A percentile compares a stretch with the other conserved stretches of the same genome.
These are phyloP conservation scores for Eupithecia subfuscata DNA, from an alignment of 2,888 invertebrate genomes.

Conservation along the genomic window DNA sequence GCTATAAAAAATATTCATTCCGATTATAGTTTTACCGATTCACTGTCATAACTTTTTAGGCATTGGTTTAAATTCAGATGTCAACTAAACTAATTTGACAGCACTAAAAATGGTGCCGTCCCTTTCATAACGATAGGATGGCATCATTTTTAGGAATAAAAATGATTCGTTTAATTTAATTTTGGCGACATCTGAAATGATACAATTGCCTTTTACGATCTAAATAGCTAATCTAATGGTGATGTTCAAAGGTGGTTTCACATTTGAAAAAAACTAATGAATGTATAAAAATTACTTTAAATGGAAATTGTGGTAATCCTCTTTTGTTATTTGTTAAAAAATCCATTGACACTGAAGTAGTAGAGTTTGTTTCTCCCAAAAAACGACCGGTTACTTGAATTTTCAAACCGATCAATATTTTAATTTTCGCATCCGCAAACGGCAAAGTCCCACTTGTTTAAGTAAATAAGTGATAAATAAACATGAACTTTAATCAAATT, in stretches of 20 bases:
- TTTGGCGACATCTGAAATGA: too few relatives aligned
- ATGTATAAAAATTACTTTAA: too few relatives aligned
- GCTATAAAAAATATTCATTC: not conserved
- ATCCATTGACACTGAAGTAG: too few relatives aligned
- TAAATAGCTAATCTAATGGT: not conserved
- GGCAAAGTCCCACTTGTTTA: slow-evolving; percentile 59
- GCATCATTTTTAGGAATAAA: too few relatives aligned
- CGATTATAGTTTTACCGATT: not conserved
- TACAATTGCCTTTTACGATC: not conserved
- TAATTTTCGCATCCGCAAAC: slow-evolving; percentile 44
- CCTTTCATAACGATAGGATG: too few relatives aligned
- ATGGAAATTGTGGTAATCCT: not conserved
- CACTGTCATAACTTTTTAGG: not conserved
- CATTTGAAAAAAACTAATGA: not conserved
- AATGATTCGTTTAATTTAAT: too few relatives aligned
- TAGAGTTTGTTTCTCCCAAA: not conserved
- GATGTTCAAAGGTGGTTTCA: not conserved
- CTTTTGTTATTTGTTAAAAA: not conserved
- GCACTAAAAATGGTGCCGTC: too few relatives aligned
- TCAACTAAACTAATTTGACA: too few relatives aligned
- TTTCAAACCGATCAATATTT: slow-evolving; percentile 33
- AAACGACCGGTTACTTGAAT: slow-evolving; percentile 12
- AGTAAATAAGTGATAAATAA: slow-evolving; percentile 77
- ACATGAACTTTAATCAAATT: slow-evolving; percentile 83
- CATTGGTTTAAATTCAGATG: not conserved